phyloP scores from a whole-genome alignment of 1,140 invertebrate genomes.

The Trinorchestia longiramus region DNA sequence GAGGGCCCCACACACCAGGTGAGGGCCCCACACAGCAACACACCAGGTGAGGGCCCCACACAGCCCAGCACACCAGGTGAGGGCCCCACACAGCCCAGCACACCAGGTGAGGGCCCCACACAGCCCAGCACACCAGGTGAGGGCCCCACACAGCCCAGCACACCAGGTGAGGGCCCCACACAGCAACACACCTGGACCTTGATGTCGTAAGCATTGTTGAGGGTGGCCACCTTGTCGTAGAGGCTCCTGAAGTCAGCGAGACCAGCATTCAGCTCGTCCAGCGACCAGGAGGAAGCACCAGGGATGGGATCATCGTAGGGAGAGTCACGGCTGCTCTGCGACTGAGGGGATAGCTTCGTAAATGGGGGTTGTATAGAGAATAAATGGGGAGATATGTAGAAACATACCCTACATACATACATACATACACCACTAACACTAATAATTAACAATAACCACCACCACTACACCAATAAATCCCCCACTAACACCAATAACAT shows the following conservation, averaged over 20 bases:
- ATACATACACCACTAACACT: too few relatives aligned
- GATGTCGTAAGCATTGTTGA: conserved; percentile 54
- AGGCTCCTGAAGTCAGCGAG: conserved; percentile 61
- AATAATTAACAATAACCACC: background rate
- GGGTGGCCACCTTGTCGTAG: conserved; percentile 59
- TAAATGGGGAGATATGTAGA: too few relatives aligned
- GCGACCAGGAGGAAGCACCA: conserved; percentile 59
- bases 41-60: too few relatives aligned
- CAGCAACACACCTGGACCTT: conserved; percentile 57
- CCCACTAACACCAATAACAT: background rate
- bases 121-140: too few relatives aligned
- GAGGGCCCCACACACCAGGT: too few relatives aligned
- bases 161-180: too few relatives aligned
- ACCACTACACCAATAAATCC: background rate
- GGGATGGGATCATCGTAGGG: conserved; percentile 61
- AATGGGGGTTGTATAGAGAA: too few relatives aligned
- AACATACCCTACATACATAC: too few relatives aligned
- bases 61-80: too few relatives aligned
- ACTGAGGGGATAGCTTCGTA: background rate
- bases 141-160: background rate
- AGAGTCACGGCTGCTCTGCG: background rate
- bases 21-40: too few relatives aligned
- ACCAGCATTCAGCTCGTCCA: conserved; percentile 53
- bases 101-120: background rate
- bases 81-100: background rate